phyloP scores from a whole-genome alignment of 1,140 invertebrate species.

The Centruroides vittatus region DNA sequence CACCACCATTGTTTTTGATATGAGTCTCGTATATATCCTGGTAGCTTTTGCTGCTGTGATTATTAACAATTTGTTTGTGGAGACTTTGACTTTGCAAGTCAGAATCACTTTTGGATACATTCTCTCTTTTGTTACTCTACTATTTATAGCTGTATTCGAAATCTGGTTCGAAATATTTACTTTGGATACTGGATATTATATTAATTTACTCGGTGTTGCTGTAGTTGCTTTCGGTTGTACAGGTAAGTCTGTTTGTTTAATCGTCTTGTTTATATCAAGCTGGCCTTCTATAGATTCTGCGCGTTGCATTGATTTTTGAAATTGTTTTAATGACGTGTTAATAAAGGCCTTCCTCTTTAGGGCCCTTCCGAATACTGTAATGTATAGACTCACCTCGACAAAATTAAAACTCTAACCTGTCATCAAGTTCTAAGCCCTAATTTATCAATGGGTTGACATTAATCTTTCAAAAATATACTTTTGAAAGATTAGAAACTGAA shows the following conservation, averaged over 20 bases:
- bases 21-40: slow-evolving; percentile 77
- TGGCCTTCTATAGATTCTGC: too few species aligned
- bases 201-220: slow-evolving; percentile 68
- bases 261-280: too few species aligned
- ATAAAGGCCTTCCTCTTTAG: too few species aligned
- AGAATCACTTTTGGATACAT: slow-evolving; percentile 77
- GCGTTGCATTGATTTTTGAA: too few species aligned
- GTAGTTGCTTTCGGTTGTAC: slow-evolving; percentile 76
- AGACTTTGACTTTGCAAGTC: slow-evolving; percentile 61
- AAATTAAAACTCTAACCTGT: too few species aligned
- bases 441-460: too few species aligned
- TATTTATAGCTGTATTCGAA: slow-evolving; percentile 69
- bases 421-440: too few species aligned
- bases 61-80: slow-evolving; percentile 68
- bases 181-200: slow-evolving; percentile 51
- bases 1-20: slow-evolving; percentile 75
- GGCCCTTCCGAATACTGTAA: too few species aligned
- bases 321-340: too few species aligned
- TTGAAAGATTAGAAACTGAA: too few species aligned
- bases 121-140: slow-evolving; percentile 59
- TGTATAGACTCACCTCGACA: too few species aligned
- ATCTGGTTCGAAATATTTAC: slow-evolving; percentile 66
- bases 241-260: slow-evolving; percentile 34
- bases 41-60: slow-evolving; percentile 72
- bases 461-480: too few species aligned